These are phyloP conservation scores for Helicoverpa assulta DNA, from an alignment of 2,888 invertebrate genomes.

Conservation along the genomic window DNA sequence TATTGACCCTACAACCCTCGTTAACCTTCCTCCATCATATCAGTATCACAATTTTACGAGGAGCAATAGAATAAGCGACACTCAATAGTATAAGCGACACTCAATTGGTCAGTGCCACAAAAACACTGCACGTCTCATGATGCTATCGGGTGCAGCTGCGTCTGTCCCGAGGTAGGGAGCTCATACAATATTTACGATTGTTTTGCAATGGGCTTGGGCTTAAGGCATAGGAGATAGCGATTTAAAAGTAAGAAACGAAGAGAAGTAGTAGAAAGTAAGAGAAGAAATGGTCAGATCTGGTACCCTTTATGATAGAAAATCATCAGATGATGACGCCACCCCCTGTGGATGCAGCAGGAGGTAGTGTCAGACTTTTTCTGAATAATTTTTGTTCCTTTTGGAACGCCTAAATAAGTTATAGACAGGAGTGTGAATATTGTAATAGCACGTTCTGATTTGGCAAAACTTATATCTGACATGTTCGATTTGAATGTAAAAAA, in stretches of 20 bases:
- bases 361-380: too few relatives aligned
- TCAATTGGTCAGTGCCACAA: conserved; percentile 21
- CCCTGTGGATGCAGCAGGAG: too few relatives aligned
- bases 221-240: conserved; percentile 13
- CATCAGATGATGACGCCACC: too few relatives aligned
- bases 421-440: too few relatives aligned
- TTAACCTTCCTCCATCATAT: not conserved
- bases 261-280: too few relatives aligned
- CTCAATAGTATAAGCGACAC: conserved; percentile 8
- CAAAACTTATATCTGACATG: too few relatives aligned
- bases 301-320: too few relatives aligned
- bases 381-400: too few relatives aligned
- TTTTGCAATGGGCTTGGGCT: conserved; percentile 57
- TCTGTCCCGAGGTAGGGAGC: conserved; percentile 71
- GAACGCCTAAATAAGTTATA: too few relatives aligned
- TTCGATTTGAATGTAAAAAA: too few relatives aligned
- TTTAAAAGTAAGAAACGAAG: not conserved
- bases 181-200: conserved; percentile 84
- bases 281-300: too few relatives aligned
- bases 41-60: not conserved
- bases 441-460: too few relatives aligned
- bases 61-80: not conserved
- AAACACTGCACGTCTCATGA: conserved; percentile 42
- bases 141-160: conserved; percentile 71
- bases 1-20: not conserved